Evolutionary conservation across 2,113 vertebrate genomes (phyloP).

Genomic region (Malurus cyaneus): DNA sequence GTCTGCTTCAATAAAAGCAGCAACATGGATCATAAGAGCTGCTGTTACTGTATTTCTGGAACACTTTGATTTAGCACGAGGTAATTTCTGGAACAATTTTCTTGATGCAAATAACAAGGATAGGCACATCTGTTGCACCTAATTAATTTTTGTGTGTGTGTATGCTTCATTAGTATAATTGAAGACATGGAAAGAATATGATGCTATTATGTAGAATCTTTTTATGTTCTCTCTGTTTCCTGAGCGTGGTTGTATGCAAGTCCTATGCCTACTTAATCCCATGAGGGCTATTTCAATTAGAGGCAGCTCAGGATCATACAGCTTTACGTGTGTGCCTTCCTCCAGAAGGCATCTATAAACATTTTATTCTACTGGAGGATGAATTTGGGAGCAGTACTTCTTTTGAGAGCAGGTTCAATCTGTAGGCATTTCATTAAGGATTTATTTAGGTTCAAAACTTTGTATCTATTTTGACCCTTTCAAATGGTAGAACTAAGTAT

Average conservation of each 20-base stretch:
- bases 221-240: not conserved
- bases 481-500: not conserved
- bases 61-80: not conserved
- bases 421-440: not conserved
- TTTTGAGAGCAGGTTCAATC: not conserved
- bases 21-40: not conserved
- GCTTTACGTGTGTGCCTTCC: not conserved
- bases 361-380: not conserved
- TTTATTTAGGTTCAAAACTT: not conserved
- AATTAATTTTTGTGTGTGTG: not conserved
- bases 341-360: not conserved
- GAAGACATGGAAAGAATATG: not conserved
- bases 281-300: not conserved
- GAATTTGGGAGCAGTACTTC: not conserved
- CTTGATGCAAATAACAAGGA: not conserved
- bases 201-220: not conserved
- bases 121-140: not conserved
- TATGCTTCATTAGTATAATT: not conserved
- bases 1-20: not conserved
- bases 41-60: not conserved
- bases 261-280: not conserved
- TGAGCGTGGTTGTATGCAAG: not conserved
- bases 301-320: not conserved
- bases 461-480: not conserved
- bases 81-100: not conserved